phyloP scores from a whole-genome alignment of 2,797 vertebrate species.

The Esox lucius region DNA sequence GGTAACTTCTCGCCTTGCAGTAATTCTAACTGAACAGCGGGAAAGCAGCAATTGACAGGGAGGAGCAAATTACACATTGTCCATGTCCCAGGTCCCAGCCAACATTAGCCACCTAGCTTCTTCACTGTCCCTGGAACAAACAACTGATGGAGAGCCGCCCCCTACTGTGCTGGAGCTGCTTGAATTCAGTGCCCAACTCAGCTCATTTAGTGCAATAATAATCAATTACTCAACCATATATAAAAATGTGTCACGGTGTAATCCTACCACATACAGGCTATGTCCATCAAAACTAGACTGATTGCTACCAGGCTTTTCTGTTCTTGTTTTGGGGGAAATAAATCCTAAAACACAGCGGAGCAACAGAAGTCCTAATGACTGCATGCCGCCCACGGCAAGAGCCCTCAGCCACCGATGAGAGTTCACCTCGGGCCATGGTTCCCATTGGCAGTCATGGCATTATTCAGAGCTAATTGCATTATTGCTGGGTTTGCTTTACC shows the following conservation, averaged over 20 bases:
- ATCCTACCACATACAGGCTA: neutral
- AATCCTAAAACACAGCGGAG: constrained; percentile 41
- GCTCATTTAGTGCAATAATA: neutral
- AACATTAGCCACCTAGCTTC: too few relatives aligned
- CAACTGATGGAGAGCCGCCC: too few relatives aligned
- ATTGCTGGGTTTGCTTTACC: constrained; percentile 32
- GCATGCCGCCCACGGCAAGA: constrained; percentile 59
- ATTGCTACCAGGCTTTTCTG: constrained; percentile 33
- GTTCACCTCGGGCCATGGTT: constrained; percentile 42
- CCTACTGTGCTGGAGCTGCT: too few relatives aligned
- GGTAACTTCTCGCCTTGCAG: too few relatives aligned
- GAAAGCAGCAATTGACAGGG: too few relatives aligned
- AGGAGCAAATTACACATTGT: too few relatives aligned
- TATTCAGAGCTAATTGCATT: constrained; percentile 62
- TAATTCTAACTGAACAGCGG: too few relatives aligned
- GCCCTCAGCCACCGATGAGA: constrained; percentile 47
- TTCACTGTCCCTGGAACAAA: too few relatives aligned
- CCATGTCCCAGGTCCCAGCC: too few relatives aligned
- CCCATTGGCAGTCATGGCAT: constrained; percentile 48
- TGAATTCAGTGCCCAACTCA: too few relatives aligned
- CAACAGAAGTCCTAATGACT: constrained; percentile 34
- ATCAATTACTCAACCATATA: neutral
- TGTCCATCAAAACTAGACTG: neutral
- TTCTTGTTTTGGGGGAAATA: constrained; percentile 28
- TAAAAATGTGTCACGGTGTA: neutral